Percentiles rank a stretch among this genome's conserved stretches.
These are phyloP conservation scores for Phoxinus dragarum DNA, from an alignment of 2,797 vertebrate species.

Conservation along the genomic window DNA sequence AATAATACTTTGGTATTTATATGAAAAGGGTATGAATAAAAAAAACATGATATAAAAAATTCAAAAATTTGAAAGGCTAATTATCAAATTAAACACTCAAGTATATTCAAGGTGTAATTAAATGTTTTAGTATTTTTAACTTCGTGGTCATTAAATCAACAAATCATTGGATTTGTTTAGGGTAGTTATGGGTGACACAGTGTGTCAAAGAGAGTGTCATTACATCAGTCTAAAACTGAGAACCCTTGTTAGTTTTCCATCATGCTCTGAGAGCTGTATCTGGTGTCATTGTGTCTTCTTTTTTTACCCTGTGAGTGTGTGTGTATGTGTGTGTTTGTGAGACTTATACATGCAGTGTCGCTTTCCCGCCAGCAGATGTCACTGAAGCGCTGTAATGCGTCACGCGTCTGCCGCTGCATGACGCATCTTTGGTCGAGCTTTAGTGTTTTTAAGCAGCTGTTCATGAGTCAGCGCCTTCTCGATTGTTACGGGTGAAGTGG, in stretches of 20 bases:
- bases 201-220: slow-evolving; percentile 28
- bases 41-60: neutral
- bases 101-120: neutral
- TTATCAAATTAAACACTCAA: neutral
- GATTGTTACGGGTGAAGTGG: slow-evolving; percentile 43
- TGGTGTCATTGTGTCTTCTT: slow-evolving; percentile 8
- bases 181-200: neutral
- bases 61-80: neutral
- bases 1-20: neutral
- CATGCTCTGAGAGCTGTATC: slow-evolving; percentile 33
- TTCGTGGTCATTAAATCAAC: neutral
- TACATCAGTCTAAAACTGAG: slow-evolving; percentile 39
- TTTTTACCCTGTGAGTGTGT: neutral
- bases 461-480: slow-evolving; percentile 26
- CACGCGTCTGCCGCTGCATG: neutral
- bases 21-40: neutral
- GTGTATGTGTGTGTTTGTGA: neutral
- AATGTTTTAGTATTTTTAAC: neutral
- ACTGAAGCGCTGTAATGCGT: slow-evolving; percentile 9
- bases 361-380: slow-evolving; percentile 36
- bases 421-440: neutral
- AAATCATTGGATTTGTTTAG: neutral
- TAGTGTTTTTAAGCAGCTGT: neutral
- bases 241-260: slow-evolving; percentile 23
- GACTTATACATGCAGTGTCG: neutral